Conservation (phyloP, 2,797 vertebrate species). For the Ceyx erithaca region DNA sequence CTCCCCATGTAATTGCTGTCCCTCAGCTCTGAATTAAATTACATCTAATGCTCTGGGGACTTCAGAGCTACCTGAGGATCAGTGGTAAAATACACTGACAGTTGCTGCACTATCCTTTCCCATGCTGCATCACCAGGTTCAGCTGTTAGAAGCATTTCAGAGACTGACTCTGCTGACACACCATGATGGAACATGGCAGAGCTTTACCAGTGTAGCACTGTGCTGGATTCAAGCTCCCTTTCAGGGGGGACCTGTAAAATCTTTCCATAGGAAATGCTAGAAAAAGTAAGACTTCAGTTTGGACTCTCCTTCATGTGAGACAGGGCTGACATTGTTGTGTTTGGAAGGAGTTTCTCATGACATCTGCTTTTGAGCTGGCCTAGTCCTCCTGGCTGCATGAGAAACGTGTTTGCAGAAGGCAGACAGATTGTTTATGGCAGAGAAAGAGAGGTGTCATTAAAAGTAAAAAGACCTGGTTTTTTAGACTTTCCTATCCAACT, state of each 20-base stretch:
- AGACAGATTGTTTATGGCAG: neutral
- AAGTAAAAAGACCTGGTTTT: fast-evolving
- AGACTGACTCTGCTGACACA: neutral
- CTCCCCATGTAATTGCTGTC: neutral
- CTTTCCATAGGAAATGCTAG: conserved; percentile 9
- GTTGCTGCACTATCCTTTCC: neutral
- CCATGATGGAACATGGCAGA: neutral
- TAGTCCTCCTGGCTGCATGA: neutral
- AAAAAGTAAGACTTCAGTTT: neutral
- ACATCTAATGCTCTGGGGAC: neutral
- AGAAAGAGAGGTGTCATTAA: neutral
- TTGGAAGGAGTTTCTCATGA: neutral
- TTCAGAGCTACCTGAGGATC: neutral
- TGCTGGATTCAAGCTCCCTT: neutral
- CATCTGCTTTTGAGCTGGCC: neutral
- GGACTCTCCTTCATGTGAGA: neutral
- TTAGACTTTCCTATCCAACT: neutral
- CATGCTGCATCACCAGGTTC: neutral
- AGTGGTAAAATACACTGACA: neutral
- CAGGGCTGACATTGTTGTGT: neutral
- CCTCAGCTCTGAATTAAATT: neutral
- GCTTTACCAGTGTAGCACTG: neutral
- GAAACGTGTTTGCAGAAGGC: neutral
- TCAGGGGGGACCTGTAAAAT: neutral
- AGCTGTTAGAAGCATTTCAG: neutral